Evolutionary conservation across 2,888 invertebrate genomes (phyloP), one percentile per base, ranked within the genome.

Genomic region (Xestobium rufovillosum): DNA sequence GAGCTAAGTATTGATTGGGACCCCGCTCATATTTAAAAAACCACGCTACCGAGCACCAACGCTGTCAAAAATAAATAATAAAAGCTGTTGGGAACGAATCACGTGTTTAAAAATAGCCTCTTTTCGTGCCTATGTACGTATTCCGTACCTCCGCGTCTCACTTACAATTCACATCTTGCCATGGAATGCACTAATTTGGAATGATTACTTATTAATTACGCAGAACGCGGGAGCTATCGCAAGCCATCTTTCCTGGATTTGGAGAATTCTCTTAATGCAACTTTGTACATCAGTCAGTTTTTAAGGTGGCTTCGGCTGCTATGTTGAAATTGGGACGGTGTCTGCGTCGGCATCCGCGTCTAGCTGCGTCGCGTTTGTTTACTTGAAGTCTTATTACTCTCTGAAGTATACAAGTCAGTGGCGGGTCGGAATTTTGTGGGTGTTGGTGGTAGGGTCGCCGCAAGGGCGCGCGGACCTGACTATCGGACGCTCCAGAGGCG

Each of bases 331-430:
- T 14, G 14, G 10, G 2, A 17, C n/a, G 31, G n/a, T 9, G n/a
- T 16, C 31, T n/a, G 31, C n/a, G 4, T 31, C 12, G 10, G 17
- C 19, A 26, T 30, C 38, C 14, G 27, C 36, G 31, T 36, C 37
- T 40, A 37, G 36, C 41, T 33, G 15, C 39, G 52, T 51, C 52
- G 52, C 50, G 52, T 52, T 55, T 55, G 56, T 52, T 52, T n/a
- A n/a, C n/a, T 57, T 61, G 55, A 63, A 65, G 65, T 65, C 65
- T 65, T 65, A 54, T 65, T 60, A 57, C 63, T 65, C 65, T 65
- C 65, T 60, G 62, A 61, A 61, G 59, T 60, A 59, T 59, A 63
- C 60, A 59, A 61, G 51, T 54, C 51, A 50, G 52, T 53, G 55
- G 41, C 36, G 41, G 46, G 43, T 43, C 44, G 23, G 23, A n/a